Base-by-base conservation (phyloP, 2,888 invertebrate genomes). In the Sesamia inferens region DNA sequence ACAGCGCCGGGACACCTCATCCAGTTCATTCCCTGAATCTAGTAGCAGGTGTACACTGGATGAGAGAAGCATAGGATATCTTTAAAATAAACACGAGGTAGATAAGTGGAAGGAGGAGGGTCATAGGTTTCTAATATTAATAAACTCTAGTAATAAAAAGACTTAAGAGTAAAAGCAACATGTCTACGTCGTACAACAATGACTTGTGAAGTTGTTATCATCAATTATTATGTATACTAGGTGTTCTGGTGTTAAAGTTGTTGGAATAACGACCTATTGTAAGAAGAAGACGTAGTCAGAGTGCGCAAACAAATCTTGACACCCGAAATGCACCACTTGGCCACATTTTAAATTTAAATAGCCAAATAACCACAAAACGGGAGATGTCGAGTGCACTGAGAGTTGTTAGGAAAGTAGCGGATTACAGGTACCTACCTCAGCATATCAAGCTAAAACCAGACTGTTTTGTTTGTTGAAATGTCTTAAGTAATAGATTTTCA, bases 171-270 rank as follows among this genome's bases (percentile, higher is more conserved):
- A 16, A 19, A 39, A 68, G 44, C 19, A 54, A 54, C 11, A 58
- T 6, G n/a, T 48, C n/a, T 48, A n/a, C 61, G 39, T 51, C 51
- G 10, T 7, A 47, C n/a, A 19, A 42, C n/a, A 39, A 63, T 47
- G 54, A 64, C 31, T 63, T 54, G 31, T 39, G 63, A 47, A 44
- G 19, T 11, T 44, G 16, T 31, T 67, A 44, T 47, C 59, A 59
- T 13, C 63, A 58, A 24, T 55, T 69, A 62, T 74, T 42, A 76
- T 22, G 5, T 68, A 22, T 51, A 39, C 22, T 13, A 39, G 14
- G 19, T 39, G 24, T 22, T 44, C 10, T 22, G 14, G 19, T 39
- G 24, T 22, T 44, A 44, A 48, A 31, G 11, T 24, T 16, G 22
- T 22, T 5, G 8, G n/a, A 48, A 31, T 44, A 55, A 31, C 55